Base-by-base conservation (phyloP, 2,888 invertebrate genomes). In the Cheiracanthium punctorium region DNA sequence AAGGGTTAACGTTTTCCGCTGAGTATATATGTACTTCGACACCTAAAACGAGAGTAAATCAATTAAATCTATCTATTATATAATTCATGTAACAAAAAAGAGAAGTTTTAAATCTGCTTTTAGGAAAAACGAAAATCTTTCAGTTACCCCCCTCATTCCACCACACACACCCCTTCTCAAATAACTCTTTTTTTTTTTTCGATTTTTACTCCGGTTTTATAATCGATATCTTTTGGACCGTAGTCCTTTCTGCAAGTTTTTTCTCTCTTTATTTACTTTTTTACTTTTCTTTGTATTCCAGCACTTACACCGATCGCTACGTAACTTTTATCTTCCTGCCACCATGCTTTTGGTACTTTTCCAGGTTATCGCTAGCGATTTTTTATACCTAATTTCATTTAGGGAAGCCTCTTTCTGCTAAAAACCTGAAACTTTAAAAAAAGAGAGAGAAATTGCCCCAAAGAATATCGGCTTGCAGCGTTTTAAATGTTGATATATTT, bases 321-420 rank as follows among this genome's bases (percentile, higher is more conserved):
- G 24, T 24, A 17, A 1, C 12, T 58, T 58, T 58, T 58, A 58
- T 58, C 58, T 58, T 24, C 58, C 58, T 5, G 43, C 24, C 58
- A 58, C 58, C 58, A 58, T 58, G 2, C 12, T 58, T 58, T 58
- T 58, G 58, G 58, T 58, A 8, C 58, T 8, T 24, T 58, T 58
- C 58, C 58, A 58, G 58, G 58, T 58, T 58, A 58, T 58, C 58
- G 58, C 24, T 24, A 17, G 12, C 58, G 58, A 58, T 24, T 58
- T 58, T 58, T 58, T 58, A 24, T 58, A 58, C 24, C 58, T 58
- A 58, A 58, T 58, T 58, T 58, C 58, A 58, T 58, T 58, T 58
- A 58, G 24, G 24, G 24, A 10, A 17, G 17, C 20, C 4, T 17
- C 24, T 7, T 48, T 24, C 58, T 58, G 1, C 12, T 24, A 20